Conservation (phyloP, 1,140 invertebrate genomes). For the Euglossa dilemma region DNA sequence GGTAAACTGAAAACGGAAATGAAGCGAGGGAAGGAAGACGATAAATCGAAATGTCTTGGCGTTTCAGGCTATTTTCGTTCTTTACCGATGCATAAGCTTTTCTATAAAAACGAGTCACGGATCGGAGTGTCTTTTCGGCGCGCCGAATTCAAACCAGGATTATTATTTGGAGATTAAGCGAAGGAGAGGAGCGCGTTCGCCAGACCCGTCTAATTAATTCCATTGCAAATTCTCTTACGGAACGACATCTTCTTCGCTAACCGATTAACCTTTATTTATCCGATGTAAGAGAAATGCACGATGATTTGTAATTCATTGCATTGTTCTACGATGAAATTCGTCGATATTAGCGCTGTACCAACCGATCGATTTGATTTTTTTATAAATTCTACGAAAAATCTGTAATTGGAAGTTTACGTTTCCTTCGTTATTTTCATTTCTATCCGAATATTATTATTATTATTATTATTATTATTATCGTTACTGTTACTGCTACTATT, state of each 20-base stretch:
- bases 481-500: no score
- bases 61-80: slow-evolving; percentile 44
- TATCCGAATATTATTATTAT: no score
- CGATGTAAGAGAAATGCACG: not conserved
- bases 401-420: not conserved
- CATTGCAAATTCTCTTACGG: not conserved
- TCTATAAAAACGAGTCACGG: slow-evolving; percentile 34
- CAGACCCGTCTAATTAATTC: not conserved
- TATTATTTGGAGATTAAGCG: not conserved
- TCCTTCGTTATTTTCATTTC: not conserved
- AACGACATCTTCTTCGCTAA: not conserved
- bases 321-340: not conserved
- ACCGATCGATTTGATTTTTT: not conserved
- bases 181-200: not conserved
- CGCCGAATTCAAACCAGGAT: slow-evolving; percentile 41
- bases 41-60: slow-evolving; percentile 10
- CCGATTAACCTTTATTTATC: not conserved
- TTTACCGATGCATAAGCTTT: slow-evolving; percentile 54
- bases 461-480: no score
- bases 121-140: slow-evolving; percentile 52
- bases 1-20: not conserved
- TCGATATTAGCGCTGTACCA: not conserved
- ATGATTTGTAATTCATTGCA: slow-evolving; percentile 9
- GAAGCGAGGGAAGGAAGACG: not conserved
- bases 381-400: not conserved